A percentile compares a stretch with the other conserved stretches of the same genome.
These are phyloP conservation scores for Psittacula echo DNA, from an alignment of 2,797 vertebrate species.

Conservation along the genomic window DNA sequence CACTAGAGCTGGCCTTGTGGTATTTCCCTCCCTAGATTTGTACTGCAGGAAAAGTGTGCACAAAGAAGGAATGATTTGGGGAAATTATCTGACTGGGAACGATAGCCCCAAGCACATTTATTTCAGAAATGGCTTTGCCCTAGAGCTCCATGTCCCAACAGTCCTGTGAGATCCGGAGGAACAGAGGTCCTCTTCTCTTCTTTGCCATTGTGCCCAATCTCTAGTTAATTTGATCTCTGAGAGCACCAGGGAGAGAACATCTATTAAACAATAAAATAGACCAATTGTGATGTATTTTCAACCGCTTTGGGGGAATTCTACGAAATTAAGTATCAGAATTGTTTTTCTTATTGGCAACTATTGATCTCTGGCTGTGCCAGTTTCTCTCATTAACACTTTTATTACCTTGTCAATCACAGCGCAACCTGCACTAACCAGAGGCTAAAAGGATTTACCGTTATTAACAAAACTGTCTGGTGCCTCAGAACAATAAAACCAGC, in stretches of 20 bases:
- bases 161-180: not conserved
- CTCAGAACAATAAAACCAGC: constrained; percentile 72
- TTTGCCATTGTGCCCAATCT: constrained; percentile 15
- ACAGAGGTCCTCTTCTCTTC: not conserved
- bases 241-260: constrained; percentile 49
- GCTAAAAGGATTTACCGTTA: constrained; percentile 81
- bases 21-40: not conserved
- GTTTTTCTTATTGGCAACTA: constrained; percentile 81
- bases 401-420: constrained; percentile 83
- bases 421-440: constrained; percentile 68
- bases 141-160: not conserved
- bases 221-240: constrained; percentile 56
- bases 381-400: constrained; percentile 83
- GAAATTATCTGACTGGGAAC: not conserved
- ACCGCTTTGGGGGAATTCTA: constrained; percentile 70
- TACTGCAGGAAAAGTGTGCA: not conserved
- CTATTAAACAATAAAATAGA: constrained; percentile 69
- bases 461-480: constrained; percentile 79
- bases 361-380: constrained; percentile 76
- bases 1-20: not conserved
- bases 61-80: not conserved
- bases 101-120: not conserved
- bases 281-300: constrained; percentile 70
- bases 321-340: constrained; percentile 79
- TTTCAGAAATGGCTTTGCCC: constrained; percentile 35